Conservation (phyloP, 2,888 invertebrate species). For the Plusia festucae region DNA sequence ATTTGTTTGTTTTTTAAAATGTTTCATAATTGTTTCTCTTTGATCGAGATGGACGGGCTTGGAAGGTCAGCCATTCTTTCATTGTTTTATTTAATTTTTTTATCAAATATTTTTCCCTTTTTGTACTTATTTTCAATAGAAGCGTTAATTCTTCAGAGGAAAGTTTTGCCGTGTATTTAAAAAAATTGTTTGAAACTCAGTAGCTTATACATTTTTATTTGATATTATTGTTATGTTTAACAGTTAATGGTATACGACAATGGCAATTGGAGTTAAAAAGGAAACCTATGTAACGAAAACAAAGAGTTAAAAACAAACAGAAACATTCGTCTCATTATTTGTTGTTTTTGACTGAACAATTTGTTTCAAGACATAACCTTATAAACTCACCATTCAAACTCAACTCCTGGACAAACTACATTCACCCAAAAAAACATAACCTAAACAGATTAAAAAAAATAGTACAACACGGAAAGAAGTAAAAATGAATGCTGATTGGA, state of each 20-base stretch:
- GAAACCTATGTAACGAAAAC: background rate
- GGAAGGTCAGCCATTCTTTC: constrained; percentile 54
- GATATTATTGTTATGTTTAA: background rate
- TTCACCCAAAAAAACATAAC: background rate
- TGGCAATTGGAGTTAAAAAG: background rate
- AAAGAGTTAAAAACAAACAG: too few relatives aligned
- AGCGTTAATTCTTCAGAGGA: constrained; percentile 15
- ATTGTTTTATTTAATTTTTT: constrained; percentile 35
- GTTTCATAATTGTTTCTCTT: constrained; percentile 65
- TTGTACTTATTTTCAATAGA: constrained; percentile 46
- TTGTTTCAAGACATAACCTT: too few relatives aligned
- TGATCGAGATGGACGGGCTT: constrained; percentile 59
- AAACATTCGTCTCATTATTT: too few relatives aligned
- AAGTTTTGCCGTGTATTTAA: background rate
- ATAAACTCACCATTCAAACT: too few relatives aligned
- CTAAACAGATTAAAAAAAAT: background rate
- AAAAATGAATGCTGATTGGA: constrained; percentile 62
- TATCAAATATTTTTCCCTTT: constrained; percentile 45
- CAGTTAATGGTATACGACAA: background rate
- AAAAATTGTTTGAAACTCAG: constrained; percentile 4
- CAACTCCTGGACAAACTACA: too few relatives aligned
- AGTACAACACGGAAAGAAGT: constrained; percentile 26
- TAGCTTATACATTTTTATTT: background rate
- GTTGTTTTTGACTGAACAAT: too few relatives aligned
- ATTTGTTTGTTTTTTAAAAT: constrained; percentile 64